Evolutionary conservation across 2,888 invertebrate genomes (phyloP), one percentile per base, ranked within the genome.

Genomic region (Zelleria hepariella): DNA sequence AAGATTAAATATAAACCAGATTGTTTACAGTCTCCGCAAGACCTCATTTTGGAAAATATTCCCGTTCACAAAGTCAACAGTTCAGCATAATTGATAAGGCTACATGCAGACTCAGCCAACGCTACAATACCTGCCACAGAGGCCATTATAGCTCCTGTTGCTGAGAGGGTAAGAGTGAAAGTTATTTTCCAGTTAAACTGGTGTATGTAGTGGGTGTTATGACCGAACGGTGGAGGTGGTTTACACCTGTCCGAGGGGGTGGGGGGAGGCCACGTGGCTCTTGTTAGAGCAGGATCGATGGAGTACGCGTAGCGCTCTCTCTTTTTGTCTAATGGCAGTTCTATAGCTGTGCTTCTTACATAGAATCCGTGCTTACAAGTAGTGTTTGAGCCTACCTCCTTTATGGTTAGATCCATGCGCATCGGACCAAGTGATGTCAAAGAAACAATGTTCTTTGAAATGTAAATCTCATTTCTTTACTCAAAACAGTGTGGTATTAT

Each of bases 1-100:
- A 75, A 75, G 69, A 75, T 73, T 73, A 66, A 57, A 72, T 71
- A 69, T 66, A 64, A 63, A 60, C 59, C 63, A 62, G 67, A 67
- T 70, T 67, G 65, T 58, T 58, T 51, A 26, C 51, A 21, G 18
- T 18, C 32, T 51, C 66, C 64, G 66, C 65, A 66, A 66, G 63
- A 64, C 63, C 64, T 59, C 63, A 65, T 66, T 70, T 58, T 26
- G 53, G 70, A 76, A 80, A 75, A 79, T 72, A 77, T 73, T 70
- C 71, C 65, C 73, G 69, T 73, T 71, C 68, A 65, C 72, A 74
- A 72, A 78, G 77, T 81, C 78, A 82, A 80, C 82, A 81, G 71
- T 78, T 80, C 75, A 73, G 71, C 72, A 72, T 79, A 83, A 83
- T 82, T 82, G 78, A 81, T 65, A 62, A 60, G 80, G 78, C 75